Evolutionary conservation across 2,888 invertebrate genomes (phyloP).

Genomic region (Tridacna crocea): DNA sequence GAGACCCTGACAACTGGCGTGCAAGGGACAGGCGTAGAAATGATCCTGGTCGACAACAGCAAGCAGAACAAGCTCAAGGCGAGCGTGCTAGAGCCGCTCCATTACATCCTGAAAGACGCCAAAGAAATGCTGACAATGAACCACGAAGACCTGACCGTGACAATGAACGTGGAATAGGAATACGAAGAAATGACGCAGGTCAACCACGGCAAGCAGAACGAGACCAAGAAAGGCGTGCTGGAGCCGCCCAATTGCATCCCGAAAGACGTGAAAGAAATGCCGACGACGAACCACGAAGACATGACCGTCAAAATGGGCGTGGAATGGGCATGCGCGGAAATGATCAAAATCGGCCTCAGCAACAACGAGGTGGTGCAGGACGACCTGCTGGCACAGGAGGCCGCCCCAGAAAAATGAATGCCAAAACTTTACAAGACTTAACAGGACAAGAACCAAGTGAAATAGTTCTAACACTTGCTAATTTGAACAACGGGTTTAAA

Average conservation of each 20-base stretch:
- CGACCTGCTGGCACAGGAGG: not conserved
- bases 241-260: not conserved
- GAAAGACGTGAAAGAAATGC: not conserved
- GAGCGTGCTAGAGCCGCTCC: not conserved
- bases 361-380: not conserved
- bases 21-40: slow-evolving; percentile 23
- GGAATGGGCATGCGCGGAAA: not conserved
- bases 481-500: not conserved
- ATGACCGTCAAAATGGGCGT: not conserved
- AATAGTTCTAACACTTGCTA: slow-evolving; percentile 2
- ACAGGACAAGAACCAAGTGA: slow-evolving; percentile 11
- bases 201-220: not conserved
- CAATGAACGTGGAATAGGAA: not conserved
- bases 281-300: not conserved
- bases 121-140: not conserved
- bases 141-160: not conserved
- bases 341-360: not conserved
- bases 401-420: not conserved
- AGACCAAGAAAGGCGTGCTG: not conserved
- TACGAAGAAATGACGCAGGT: not conserved
- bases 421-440: not conserved
- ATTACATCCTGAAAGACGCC: not conserved
- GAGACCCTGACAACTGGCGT: slow-evolving; percentile 24
- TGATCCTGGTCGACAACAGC: not conserved
- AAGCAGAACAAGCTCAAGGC: not conserved